Percentiles rank a stretch among this genome's conserved stretches.
Evolutionary conservation across 2,797 vertebrate species (phyloP).

Genomic region (Margarornis squamiger): DNA sequence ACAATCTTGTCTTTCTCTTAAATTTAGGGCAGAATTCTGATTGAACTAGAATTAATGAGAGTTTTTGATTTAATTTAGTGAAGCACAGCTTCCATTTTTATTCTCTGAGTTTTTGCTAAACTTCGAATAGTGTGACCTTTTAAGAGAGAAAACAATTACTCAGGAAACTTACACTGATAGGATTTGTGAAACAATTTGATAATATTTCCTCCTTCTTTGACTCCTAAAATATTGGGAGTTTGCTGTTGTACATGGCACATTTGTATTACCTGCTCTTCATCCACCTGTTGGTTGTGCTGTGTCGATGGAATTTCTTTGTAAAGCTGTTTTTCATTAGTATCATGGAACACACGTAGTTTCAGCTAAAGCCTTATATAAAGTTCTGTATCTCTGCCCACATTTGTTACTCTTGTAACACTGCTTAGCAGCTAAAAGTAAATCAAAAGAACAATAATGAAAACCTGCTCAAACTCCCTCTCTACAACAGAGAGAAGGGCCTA

Average conservation of each 20-base stretch:
- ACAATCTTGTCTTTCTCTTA: background rate
- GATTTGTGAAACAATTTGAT: background rate
- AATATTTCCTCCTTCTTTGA: background rate
- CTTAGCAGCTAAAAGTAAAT: slow-evolving; percentile 47
- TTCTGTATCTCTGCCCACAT: background rate
- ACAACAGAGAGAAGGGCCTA: background rate
- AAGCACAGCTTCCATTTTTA: background rate
- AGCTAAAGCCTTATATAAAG: background rate
- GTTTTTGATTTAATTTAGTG: background rate
- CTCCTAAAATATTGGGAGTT: background rate
- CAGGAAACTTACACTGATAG: background rate
- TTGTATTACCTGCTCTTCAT: background rate
- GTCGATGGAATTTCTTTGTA: background rate
- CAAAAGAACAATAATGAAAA: background rate
- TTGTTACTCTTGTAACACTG: slow-evolving; percentile 3
- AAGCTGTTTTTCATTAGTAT: background rate
- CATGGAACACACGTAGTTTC: background rate
- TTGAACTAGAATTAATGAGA: background rate
- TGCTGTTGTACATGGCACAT: background rate
- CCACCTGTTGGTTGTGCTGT: background rate
- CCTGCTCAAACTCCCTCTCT: background rate
- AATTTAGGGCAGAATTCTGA: background rate
- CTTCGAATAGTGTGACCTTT: background rate
- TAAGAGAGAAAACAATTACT: background rate
- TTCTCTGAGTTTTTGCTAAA: background rate